Evolutionary conservation across 1,140 invertebrate species (phyloP), one percentile per base, ranked within the genome.

Genomic region (Drosophila repletoides): DNA sequence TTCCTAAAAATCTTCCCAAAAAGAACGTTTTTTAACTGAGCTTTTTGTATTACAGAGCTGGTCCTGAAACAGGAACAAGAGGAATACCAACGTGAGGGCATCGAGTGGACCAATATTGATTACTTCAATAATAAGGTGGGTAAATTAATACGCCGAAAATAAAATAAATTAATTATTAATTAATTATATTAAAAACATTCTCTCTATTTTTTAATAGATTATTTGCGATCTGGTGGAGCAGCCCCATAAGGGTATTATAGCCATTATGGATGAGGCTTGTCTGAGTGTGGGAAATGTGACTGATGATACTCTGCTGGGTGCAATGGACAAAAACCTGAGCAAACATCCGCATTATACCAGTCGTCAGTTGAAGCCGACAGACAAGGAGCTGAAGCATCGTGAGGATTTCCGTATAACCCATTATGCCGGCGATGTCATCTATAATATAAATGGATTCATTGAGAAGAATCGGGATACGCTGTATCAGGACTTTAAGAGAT

Each of bases 11-110:
- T n/a, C n/a, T n/a, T 66, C 79, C n/a, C 10, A 3, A 6, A 5
- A 3, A 36, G 7, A 0, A 22, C 17, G 34, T 9, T 4, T 9
- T 5, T 10, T 36, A 14, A 61, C 14, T 41, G 2, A 29, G n/a
- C n/a, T 5, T 43, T 10, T 5, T 0, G 0, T 31, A 6, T 43
- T 61, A 15, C 75, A 96, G 97, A 99, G 90, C 91, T 99, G 89
- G 97, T 99, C 5, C 91, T 99, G 33, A 98, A 98, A 88, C 97
- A 98, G 91, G 97, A 99, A 89, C 97, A 99, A 88, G 97, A 98
- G 90, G 98, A 99, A 88, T 99, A 99, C 83, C 93, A 94, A 66
- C 93, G 94, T 21, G 98, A 99, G 91, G 97, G 97, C 33, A 98
- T 98, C 77, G 94, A 95, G 59, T 98, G 97, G 96, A 93, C 96